phyloP scores from a whole-genome alignment of 2,113 vertebrate species.

The Nesospiza acunhae region DNA sequence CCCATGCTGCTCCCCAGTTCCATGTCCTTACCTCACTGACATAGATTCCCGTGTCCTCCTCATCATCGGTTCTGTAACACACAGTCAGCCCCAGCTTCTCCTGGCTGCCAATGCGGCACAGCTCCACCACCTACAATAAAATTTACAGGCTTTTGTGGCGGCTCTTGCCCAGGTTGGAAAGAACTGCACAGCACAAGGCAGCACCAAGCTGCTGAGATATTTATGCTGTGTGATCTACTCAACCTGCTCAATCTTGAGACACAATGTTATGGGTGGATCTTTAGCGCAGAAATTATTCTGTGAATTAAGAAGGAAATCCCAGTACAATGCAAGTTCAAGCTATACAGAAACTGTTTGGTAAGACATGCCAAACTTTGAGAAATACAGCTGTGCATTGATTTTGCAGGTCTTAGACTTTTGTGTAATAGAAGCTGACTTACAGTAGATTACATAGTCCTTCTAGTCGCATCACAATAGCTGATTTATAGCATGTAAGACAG shows the following conservation, averaged over 20 bases:
- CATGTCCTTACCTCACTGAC: constrained; percentile 87
- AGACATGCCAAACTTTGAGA: not conserved
- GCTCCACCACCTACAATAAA: constrained; percentile 86
- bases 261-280: not conserved
- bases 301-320: not conserved
- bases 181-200: not conserved
- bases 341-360: not conserved
- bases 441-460: constrained; percentile 32
- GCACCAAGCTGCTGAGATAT: not conserved
- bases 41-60: constrained; percentile 93
- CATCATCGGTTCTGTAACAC: constrained; percentile 95
- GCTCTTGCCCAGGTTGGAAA: not conserved
- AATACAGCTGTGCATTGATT: not conserved
- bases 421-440: constrained; percentile 20
- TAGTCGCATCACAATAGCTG: not conserved
- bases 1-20: not conserved
- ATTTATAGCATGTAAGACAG: constrained; percentile 2
- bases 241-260: not conserved
- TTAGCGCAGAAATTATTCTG: not conserved
- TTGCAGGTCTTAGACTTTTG: not conserved
- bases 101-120: constrained; percentile 89
- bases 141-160: not conserved
- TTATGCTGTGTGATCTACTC: not conserved
- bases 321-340: not conserved
- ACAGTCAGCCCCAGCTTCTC: constrained; percentile 96